Evolutionary conservation across 1,140 invertebrate species (phyloP).

Genomic region (Lordiphosa mommai): DNA sequence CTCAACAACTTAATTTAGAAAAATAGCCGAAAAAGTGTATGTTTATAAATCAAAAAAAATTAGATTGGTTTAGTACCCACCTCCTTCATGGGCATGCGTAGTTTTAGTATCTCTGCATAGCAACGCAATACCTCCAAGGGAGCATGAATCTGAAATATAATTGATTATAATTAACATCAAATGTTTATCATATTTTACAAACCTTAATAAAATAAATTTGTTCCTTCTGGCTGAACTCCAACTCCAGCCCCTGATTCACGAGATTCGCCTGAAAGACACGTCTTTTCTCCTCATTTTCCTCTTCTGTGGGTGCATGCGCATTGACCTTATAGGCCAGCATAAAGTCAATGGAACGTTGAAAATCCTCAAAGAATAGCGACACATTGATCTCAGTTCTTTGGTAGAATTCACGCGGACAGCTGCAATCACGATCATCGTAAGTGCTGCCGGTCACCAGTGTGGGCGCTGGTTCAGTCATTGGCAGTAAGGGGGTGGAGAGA

Average conservation of each 20-base stretch:
- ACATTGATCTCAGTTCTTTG: constrained; percentile 73
- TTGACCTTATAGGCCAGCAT: constrained; percentile 86
- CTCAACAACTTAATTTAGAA: neutral
- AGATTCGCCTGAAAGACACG: constrained; percentile 85
- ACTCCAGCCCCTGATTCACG: constrained; percentile 84
- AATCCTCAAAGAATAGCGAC: constrained; percentile 85
- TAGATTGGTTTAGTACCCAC: constrained; percentile 72
- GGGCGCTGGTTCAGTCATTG: constrained; percentile 51
- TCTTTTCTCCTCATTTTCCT: constrained; percentile 78
- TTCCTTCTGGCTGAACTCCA: constrained; percentile 83
- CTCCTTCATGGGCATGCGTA: constrained; percentile 97
- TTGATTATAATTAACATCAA: neutral
- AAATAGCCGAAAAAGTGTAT: constrained; percentile 23
- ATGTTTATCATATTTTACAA: neutral
- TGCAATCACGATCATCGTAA: constrained; percentile 66
- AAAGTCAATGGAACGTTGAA: constrained; percentile 87
- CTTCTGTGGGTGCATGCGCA: constrained; percentile 80
- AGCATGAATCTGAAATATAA: constrained; percentile 86
- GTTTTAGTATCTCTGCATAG: constrained; percentile 95
- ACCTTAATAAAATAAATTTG: constrained; percentile 86
- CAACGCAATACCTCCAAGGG: constrained; percentile 91
- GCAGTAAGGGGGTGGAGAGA: constrained; percentile 49
- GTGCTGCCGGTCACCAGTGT: constrained; percentile 6
- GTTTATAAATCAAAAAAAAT: neutral
- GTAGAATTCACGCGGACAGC: constrained; percentile 58